Percentiles rank a stretch among this genome's conserved stretches.
These are phyloP conservation scores for Empidonax traillii DNA, from an alignment of 2,113 vertebrate genomes.

Conservation along the genomic window DNA sequence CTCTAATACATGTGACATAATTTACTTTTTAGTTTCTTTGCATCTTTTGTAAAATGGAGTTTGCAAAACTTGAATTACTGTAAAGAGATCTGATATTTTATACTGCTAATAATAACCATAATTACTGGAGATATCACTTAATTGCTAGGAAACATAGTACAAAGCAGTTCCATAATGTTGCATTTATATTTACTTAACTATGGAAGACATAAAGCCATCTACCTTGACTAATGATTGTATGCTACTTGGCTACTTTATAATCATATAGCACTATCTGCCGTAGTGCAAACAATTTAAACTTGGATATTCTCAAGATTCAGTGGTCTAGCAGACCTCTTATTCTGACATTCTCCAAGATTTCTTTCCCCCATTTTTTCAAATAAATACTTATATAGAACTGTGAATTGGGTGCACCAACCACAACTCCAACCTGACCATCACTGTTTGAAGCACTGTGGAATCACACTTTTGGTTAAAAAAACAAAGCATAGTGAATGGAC, in stretches of 20 bases:
- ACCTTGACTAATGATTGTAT: background rate
- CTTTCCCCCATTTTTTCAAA: background rate
- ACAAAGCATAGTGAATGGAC: rapidly evolving
- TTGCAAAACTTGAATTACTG: background rate
- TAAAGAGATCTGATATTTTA: background rate
- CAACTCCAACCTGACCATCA: background rate
- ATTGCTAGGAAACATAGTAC: background rate
- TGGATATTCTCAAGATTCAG: background rate
- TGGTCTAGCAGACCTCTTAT: background rate
- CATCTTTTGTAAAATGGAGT: background rate
- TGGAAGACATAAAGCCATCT: background rate
- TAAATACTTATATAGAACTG: background rate
- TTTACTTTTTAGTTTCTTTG: background rate
- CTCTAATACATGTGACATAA: rapidly evolving
- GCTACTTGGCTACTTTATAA: background rate
- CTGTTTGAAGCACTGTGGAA: background rate
- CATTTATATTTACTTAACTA: background rate
- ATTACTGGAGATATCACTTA: background rate
- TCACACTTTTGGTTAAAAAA: background rate
- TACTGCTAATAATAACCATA: background rate
- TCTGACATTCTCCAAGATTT: background rate
- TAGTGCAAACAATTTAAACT: background rate
- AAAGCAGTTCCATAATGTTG: background rate
- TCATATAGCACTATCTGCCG: background rate
- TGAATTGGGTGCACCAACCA: background rate